phyloP scores from a whole-genome alignment of 2,113 vertebrate species.

The Ellobius talpinus region DNA sequence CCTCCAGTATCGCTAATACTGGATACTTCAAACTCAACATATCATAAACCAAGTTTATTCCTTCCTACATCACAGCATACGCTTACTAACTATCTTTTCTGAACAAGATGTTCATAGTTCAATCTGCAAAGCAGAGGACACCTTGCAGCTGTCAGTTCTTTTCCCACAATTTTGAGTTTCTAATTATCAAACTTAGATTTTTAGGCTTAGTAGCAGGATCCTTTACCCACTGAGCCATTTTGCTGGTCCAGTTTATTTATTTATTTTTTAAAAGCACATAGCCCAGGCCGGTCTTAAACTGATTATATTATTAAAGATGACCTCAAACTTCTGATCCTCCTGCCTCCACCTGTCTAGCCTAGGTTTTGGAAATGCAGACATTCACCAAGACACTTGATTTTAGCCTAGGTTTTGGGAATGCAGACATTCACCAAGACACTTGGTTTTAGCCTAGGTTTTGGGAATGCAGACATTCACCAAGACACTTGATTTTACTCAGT shows the following conservation, averaged over 20 bases:
- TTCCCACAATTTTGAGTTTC: background rate
- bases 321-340: background rate
- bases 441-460: too few relatives aligned
- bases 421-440: too few relatives aligned
- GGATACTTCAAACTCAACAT: background rate
- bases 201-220: background rate
- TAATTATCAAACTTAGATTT: background rate
- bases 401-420: too few relatives aligned
- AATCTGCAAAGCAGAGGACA: background rate
- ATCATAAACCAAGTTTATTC: background rate
- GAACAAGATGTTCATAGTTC: background rate
- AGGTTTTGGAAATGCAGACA: background rate
- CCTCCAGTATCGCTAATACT: background rate
- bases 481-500: background rate
- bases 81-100: constrained; percentile 24
- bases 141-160: background rate
- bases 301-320: background rate
- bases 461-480: background rate
- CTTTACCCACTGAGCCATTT: background rate
- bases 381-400: background rate
- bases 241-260: background rate
- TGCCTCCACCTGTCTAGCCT: background rate
- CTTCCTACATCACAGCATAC: background rate
- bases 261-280: background rate
- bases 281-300: background rate